These are phyloP conservation scores for Tamias sibiricus DNA, from an alignment of 2,113 vertebrate species.

Conservation along the genomic window DNA sequence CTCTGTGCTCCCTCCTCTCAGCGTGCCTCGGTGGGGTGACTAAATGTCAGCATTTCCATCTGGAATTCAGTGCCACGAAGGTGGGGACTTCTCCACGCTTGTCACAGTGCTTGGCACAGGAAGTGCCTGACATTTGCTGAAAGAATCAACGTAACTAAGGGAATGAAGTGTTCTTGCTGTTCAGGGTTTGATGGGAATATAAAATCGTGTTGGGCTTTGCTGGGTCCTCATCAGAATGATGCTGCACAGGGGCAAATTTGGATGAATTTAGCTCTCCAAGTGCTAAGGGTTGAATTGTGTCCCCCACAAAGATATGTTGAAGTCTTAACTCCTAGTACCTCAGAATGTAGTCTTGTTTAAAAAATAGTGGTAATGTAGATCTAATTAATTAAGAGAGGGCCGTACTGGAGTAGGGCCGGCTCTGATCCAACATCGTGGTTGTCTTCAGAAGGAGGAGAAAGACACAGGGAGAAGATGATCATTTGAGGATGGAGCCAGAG, in stretches of 20 bases:
- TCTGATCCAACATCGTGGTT: neutral
- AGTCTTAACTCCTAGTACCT: neutral
- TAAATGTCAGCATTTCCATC: neutral
- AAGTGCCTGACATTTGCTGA: neutral
- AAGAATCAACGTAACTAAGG: neutral
- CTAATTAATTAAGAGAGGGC: neutral
- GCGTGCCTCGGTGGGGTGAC: fast-evolving
- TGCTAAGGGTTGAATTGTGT: neutral
- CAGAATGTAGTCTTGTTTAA: neutral
- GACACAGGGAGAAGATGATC: neutral
- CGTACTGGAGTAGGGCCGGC: neutral
- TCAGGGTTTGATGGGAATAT: neutral
- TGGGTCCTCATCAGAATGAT: neutral
- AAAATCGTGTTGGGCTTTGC: neutral
- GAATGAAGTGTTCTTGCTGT: neutral
- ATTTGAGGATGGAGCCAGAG: neutral
- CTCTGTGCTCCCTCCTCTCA: neutral
- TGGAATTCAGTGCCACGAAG: neutral
- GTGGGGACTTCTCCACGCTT: neutral
- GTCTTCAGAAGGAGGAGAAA: neutral
- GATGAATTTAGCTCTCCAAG: neutral
- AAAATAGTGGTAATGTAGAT: neutral
- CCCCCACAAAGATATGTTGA: neutral
- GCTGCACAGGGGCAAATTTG: neutral
- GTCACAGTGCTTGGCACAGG: neutral